Percentiles rank a stretch among this genome's conserved stretches.
Conservation (phyloP, 2,888 invertebrate species). For the Phalera bucephala region DNA sequence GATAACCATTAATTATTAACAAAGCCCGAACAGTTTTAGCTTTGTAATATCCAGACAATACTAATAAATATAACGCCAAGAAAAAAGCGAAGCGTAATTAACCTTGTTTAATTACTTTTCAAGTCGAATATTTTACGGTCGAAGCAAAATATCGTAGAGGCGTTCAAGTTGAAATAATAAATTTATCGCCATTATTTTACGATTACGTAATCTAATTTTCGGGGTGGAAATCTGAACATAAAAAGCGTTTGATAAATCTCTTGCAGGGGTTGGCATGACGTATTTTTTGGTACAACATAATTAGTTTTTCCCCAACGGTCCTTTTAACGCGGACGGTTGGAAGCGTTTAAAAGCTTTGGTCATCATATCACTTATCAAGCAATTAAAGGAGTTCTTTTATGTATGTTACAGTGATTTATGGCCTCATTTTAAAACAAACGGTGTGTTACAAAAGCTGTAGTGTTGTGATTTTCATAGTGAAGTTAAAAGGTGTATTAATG, state of each 20-base stretch:
- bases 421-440: constrained; percentile 16
- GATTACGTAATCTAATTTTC: constrained; percentile 22
- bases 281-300: constrained; percentile 36
- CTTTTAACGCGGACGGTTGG: constrained; percentile 23
- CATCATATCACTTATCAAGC: constrained; percentile 47
- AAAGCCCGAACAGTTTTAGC: too few species aligned
- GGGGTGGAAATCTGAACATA: constrained; percentile 19
- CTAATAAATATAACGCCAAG: background rate
- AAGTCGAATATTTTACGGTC: constrained; percentile 21
- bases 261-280: constrained; percentile 22
- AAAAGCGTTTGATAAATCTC: constrained; percentile 36
- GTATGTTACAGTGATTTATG: constrained; percentile 26
- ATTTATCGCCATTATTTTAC: constrained; percentile 22
- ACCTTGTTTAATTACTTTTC: constrained; percentile 24
- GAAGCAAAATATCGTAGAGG: constrained; percentile 20
- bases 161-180: constrained; percentile 28
- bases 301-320: constrained; percentile 33
- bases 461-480: too few species aligned
- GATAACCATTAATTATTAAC: too few species aligned
- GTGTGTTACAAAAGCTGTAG: too few species aligned
- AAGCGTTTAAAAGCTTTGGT: constrained; percentile 42
- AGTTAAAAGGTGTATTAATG: too few species aligned
- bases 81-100: constrained; percentile 8
- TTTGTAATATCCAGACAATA: too few species aligned
- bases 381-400: constrained; percentile 51